Evolutionary conservation across 2,888 invertebrate species (phyloP).

Genomic region (Heliconius charithonia): DNA sequence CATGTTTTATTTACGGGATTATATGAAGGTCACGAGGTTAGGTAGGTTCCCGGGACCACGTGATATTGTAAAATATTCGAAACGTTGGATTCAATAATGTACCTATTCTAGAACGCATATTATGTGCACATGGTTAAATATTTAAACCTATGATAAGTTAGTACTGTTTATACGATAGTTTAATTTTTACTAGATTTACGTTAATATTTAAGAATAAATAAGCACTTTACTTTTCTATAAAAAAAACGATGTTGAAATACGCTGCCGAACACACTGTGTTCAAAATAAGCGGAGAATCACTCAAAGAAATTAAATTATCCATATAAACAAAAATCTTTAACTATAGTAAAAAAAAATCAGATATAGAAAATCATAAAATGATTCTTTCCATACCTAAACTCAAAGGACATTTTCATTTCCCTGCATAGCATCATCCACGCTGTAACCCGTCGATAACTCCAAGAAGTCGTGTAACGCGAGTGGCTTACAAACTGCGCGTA

Average conservation of each 20-base stretch:
- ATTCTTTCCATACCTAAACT: not conserved
- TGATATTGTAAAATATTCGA: not conserved
- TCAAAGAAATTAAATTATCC: too few species aligned
- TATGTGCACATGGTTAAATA: not conserved
- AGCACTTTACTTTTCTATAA: not conserved
- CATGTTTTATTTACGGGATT: slow-evolving; percentile 27
- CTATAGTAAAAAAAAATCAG: not conserved
- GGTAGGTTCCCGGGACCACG: not conserved
- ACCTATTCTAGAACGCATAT: not conserved
- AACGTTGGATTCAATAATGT: not conserved
- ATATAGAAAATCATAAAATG: not conserved
- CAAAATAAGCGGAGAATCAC: too few species aligned
- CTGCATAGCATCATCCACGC: slow-evolving; percentile 35
- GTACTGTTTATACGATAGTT: too few species aligned
- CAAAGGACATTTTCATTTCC: not conserved
- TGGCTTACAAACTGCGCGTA: slow-evolving; percentile 50
- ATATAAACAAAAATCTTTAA: too few species aligned
- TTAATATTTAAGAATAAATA: not conserved
- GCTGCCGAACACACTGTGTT: too few species aligned
- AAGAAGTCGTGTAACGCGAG: slow-evolving; percentile 49
- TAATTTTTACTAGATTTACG: too few species aligned
- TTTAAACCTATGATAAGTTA: too few species aligned
- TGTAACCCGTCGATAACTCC: slow-evolving; percentile 54
- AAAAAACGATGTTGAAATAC: too few species aligned
- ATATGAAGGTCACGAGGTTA: slow-evolving; percentile 9